Evolutionary conservation across 2,113 vertebrate genomes (phyloP).

Genomic region (Labeo rohita): DNA sequence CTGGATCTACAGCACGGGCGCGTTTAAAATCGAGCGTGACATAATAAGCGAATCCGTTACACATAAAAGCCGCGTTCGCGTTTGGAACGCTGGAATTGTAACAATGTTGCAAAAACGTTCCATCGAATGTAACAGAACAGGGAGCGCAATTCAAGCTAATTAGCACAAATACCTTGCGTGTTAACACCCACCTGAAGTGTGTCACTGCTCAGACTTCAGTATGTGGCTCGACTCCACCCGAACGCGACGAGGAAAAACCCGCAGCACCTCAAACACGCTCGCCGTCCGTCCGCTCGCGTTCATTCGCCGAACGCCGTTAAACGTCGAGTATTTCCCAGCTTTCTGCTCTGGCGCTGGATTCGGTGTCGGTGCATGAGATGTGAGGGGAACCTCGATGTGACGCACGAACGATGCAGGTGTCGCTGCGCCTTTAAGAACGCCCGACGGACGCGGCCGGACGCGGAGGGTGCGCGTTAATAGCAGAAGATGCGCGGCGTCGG

Average conservation of each 20-base stretch:
- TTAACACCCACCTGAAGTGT: slow-evolving; percentile 72
- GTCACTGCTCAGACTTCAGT: slow-evolving; percentile 67
- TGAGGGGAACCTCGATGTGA: slow-evolving; percentile 74
- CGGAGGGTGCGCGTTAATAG: background rate
- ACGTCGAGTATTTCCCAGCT: slow-evolving; percentile 48
- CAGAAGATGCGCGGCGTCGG: background rate
- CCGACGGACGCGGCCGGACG: background rate
- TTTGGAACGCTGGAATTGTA: background rate
- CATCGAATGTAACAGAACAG: background rate
- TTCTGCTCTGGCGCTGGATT: background rate
- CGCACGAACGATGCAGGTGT: slow-evolving; percentile 58
- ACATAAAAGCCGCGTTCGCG: background rate
- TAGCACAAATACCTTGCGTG: background rate
- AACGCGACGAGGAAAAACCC: slow-evolving; percentile 70
- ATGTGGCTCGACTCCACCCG: slow-evolving; percentile 75
- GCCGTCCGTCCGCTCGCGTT: background rate
- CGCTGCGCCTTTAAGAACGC: slow-evolving; percentile 50
- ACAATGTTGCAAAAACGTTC: background rate
- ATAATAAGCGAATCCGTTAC: background rate
- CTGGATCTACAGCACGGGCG: background rate
- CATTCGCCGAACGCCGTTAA: slow-evolving; percentile 54
- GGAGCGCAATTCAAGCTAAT: background rate
- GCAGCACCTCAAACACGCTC: slow-evolving; percentile 52
- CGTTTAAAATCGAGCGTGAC: background rate
- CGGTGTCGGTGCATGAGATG: slow-evolving; percentile 66